Evolutionary conservation across 2,113 vertebrate genomes (phyloP).

Genomic region (Cephalopholis sonnerati): DNA sequence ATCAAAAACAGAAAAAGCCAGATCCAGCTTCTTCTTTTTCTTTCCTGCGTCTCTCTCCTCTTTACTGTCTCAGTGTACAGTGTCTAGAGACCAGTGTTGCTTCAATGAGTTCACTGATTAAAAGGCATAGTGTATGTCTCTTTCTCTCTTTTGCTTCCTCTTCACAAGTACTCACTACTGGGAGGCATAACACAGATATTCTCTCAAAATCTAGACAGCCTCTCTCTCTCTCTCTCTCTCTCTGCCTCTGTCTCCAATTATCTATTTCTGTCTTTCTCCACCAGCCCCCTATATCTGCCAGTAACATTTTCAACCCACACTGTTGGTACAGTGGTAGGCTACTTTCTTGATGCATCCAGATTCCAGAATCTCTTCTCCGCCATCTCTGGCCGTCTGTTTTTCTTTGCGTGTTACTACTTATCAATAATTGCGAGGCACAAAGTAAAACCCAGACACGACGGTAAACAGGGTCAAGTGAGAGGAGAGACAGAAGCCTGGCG

Average conservation of each 20-base stretch:
- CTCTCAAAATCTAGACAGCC: constrained; percentile 61
- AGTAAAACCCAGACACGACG: constrained; percentile 48
- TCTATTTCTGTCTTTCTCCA: constrained; percentile 73
- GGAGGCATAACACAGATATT: constrained; percentile 53
- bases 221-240: constrained; percentile 38
- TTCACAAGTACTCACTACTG: constrained; percentile 52
- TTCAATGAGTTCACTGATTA: constrained; percentile 65
- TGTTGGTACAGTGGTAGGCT: constrained; percentile 54
- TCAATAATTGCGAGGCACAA: constrained; percentile 48
- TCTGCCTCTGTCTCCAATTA: constrained; percentile 73
- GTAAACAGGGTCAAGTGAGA: constrained; percentile 50
- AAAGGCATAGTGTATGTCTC: constrained; percentile 54
- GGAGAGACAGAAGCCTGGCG: constrained; percentile 17
- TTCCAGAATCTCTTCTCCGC: constrained; percentile 44
- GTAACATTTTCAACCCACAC: constrained; percentile 76
- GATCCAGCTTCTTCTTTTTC: constrained; percentile 5
- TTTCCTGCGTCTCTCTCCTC: constrained; percentile 26
- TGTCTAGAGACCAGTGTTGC: constrained; percentile 48
- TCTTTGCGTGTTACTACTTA: constrained; percentile 4
- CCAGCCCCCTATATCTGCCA: constrained; percentile 69
- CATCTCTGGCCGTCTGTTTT: constrained; percentile 22
- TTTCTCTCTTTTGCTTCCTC: constrained; percentile 50
- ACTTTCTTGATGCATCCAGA: constrained; percentile 56
- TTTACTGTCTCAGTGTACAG: constrained; percentile 19
- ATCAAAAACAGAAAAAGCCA: constrained; percentile 15